A percentile compares a stretch with the other conserved stretches of the same genome.
phyloP scores from a whole-genome alignment of 2,888 invertebrate genomes.

The Poecilobothrus nobilitatus region DNA sequence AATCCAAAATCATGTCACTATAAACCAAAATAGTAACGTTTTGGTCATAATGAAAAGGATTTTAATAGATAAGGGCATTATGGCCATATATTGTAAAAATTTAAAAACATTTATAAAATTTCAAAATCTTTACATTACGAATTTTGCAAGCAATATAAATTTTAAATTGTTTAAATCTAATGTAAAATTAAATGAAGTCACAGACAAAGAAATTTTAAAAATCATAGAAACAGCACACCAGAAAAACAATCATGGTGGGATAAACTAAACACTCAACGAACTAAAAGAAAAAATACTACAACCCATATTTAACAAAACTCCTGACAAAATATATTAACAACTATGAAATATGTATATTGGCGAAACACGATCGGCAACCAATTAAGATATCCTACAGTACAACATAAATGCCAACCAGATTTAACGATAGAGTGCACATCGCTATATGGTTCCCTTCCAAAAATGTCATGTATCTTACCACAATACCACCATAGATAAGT shows the following conservation, averaged over 20 bases:
- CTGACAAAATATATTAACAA: not conserved
- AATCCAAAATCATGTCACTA: conserved; percentile 11
- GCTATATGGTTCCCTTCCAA: too few species aligned
- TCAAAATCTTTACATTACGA: conserved; percentile 16
- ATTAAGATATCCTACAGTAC: too few species aligned
- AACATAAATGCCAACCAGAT: not conserved
- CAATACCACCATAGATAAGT: too few species aligned
- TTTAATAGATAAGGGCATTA: not conserved
- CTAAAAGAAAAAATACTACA: conserved; percentile 9
- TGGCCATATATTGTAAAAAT: conserved; percentile 12
- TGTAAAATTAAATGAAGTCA: conserved; percentile 15
- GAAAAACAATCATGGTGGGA: conserved; percentile 15
- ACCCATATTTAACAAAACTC: not conserved
- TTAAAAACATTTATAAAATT: conserved; percentile 17
- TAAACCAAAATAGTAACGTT: conserved; percentile 2
- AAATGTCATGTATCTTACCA: too few species aligned
- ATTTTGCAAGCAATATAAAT: conserved; percentile 16
- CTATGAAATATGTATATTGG: not conserved
- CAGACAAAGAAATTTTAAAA: conserved; percentile 20
- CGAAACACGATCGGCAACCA: conserved; percentile 10
- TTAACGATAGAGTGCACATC: too few species aligned
- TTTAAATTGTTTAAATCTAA: conserved; percentile 16
- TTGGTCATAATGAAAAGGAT: conserved; percentile 11
- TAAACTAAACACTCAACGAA: conserved; percentile 12
- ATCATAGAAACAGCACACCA: conserved; percentile 12